phyloP scores from a whole-genome alignment of 2,113 vertebrate species.

The Zapus hudsonius region DNA sequence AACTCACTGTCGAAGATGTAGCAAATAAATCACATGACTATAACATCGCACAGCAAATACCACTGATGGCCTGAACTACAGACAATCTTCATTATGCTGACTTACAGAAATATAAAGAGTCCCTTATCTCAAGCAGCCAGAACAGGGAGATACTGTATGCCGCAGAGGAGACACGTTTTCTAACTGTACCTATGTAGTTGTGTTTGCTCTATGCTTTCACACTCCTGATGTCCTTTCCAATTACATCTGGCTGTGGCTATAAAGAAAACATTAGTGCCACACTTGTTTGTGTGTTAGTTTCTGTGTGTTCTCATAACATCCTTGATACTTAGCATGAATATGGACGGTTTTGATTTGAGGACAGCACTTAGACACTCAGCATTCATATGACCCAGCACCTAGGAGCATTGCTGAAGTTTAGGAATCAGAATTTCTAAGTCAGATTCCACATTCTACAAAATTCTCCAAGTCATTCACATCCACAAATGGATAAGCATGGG shows the following conservation, averaged over 20 bases:
- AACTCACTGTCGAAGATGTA: background rate
- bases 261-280: background rate
- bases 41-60: background rate
- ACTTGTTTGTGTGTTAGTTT: background rate
- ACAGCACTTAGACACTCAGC: background rate
- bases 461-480: background rate
- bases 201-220: background rate
- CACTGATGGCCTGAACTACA: background rate
- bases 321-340: background rate
- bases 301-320: background rate
- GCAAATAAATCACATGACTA: background rate
- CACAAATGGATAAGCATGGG: background rate
- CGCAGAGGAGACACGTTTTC: background rate
- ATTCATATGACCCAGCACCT: background rate
- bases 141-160: background rate
- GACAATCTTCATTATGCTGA: background rate
- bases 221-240: background rate
- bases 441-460: background rate
- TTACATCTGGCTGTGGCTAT: background rate
- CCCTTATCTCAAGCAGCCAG: background rate
- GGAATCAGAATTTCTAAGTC: background rate
- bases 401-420: background rate
- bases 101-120: background rate
- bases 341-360: background rate
- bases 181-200: background rate